Conservation (phyloP, 2,113 vertebrate species). For the Sphyrna mokarran region DNA sequence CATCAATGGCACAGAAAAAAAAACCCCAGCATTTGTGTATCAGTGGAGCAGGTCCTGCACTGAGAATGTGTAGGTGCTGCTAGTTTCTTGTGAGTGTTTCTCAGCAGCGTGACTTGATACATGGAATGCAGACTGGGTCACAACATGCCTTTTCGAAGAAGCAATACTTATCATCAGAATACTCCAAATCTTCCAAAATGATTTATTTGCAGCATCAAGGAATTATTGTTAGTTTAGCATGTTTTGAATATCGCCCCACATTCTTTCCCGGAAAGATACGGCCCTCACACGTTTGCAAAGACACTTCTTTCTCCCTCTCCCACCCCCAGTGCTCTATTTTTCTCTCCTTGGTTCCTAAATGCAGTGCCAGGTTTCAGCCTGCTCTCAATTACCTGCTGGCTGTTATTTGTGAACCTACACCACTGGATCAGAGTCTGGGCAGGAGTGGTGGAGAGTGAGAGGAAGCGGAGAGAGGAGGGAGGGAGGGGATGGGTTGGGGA, state of each 20-base stretch:
- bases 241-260: not conserved
- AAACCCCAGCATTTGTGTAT: not conserved
- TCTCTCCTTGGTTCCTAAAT: not conserved
- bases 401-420: not conserved
- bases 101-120: not conserved
- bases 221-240: not conserved
- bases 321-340: not conserved
- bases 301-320: not conserved
- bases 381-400: too few species aligned
- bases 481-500: too few species aligned
- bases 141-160: not conserved
- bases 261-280: not conserved
- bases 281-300: not conserved
- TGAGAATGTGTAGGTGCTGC: constrained; percentile 11
- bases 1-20: too few species aligned
- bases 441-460: too few species aligned
- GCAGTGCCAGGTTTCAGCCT: not conserved
- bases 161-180: not conserved
- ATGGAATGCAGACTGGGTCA: not conserved
- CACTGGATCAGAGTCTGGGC: too few species aligned
- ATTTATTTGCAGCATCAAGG: not conserved
- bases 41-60: not conserved
- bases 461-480: too few species aligned
- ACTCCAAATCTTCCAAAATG: not conserved
- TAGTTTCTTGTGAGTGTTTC: not conserved